Base-by-base conservation (phyloP, 2,113 vertebrate genomes). In the Hippoglossus stenolepis region DNA sequence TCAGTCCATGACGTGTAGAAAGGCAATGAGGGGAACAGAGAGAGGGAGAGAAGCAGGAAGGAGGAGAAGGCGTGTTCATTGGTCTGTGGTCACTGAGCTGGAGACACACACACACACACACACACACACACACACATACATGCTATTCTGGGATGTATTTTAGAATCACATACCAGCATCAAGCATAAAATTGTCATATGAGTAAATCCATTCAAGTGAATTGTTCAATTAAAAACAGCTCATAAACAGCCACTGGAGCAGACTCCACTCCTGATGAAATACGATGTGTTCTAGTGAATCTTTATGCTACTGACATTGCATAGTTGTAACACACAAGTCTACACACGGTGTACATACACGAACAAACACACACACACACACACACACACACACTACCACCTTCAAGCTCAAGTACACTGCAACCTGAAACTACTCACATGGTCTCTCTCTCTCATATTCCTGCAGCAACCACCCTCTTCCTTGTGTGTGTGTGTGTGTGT, bases 361-460 rank as follows among this genome's bases (percentile, higher is more conserved):
- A 1, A 40, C 54, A 24, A 21, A 72, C 51, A 64, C 14, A 65
- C 13, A 58, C 26, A 58, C 24, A 68, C 4, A 47, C 43, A 73
- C 49, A 63, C 59, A 49, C 51, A 23, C 38, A 62, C 17, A 61
- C 9, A 69, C 58, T 18, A 28, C 73, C 35, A 43, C 21, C 18
- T 7, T 59, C 61, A 68, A 53, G 71, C 70, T 65, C 47, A 62
- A 74, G 67, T 54, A 57, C 26, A 56, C 70, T 35, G 73, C 35
- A 75, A 79, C 38, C 53, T 59, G 75, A 87, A 64, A 76, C 65
- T 2, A 51, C 26, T 65, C 56, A 59, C 75, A 66, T 62, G 49
- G 23, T 51, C 43, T 67, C 15, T 18, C 17, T 64, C 43, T 74
- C 71, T 80, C 76, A 35, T 35, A 54, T 63, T 70, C 70, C 68